Conservation (phyloP, 2,113 vertebrate genomes). For the Chaetops frenatus region DNA sequence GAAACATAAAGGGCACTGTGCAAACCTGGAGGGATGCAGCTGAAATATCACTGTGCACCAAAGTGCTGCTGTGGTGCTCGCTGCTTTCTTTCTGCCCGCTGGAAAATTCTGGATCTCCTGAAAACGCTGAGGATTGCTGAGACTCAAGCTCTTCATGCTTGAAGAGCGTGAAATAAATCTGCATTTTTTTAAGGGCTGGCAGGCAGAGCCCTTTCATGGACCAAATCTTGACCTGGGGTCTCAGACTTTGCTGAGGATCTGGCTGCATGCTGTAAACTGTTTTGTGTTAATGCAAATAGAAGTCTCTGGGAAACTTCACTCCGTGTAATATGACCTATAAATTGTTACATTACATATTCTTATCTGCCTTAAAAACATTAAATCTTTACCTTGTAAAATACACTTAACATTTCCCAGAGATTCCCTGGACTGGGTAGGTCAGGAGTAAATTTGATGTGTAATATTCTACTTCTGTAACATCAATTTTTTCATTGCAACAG, state of each 20-base stretch:
- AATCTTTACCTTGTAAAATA: neutral
- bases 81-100: neutral
- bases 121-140: neutral
- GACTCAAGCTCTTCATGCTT: neutral
- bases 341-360: neutral
- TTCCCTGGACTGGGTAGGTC: neutral
- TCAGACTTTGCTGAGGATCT: neutral
- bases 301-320: neutral
- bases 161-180: neutral
- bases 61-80: accelerated
- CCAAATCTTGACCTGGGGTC: neutral
- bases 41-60: accelerated
- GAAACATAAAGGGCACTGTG: accelerated
- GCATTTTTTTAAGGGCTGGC: neutral
- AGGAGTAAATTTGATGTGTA: neutral
- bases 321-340: neutral
- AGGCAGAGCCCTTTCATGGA: neutral
- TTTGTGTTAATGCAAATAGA: neutral
- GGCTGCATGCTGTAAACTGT: neutral
- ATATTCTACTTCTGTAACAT: neutral
- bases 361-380: neutral
- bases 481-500: neutral
- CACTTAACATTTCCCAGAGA: neutral
- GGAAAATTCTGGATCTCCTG: neutral
- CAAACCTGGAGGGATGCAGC: neutral